Evolutionary conservation across 2,113 vertebrate species (phyloP).

Genomic region (Reinhardtius hippoglossoides): DNA sequence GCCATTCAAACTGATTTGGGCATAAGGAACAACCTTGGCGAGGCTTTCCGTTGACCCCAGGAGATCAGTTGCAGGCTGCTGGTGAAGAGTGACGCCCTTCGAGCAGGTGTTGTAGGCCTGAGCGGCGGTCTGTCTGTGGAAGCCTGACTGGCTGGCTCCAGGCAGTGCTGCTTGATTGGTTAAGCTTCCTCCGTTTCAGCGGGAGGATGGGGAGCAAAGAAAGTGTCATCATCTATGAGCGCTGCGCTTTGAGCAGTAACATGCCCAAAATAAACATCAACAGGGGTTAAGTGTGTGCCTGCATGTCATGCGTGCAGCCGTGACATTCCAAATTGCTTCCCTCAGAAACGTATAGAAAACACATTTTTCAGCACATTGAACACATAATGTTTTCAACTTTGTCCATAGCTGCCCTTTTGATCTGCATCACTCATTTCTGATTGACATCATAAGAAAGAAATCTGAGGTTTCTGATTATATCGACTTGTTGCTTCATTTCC

Average conservation of each 20-base stretch:
- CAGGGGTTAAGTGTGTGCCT: conserved; percentile 35
- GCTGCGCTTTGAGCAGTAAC: conserved; percentile 52
- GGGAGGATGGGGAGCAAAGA: conserved; percentile 43
- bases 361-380: conserved; percentile 3
- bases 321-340: conserved; percentile 6
- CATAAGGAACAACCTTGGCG: conserved; percentile 65
- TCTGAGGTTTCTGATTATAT: background rate
- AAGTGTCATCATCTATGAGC: conserved; percentile 53
- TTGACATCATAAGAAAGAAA: background rate
- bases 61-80: conserved; percentile 68
- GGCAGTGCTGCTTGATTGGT: conserved; percentile 52
- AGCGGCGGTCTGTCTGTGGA: conserved; percentile 21
- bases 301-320: conserved; percentile 23
- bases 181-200: conserved; percentile 57
- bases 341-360: conserved; percentile 5
- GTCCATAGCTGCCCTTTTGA: too few relatives aligned
- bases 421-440: background rate
- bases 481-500: background rate
- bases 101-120: conserved; percentile 68
- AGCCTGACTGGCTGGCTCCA: conserved; percentile 65
- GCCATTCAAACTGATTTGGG: conserved; percentile 56
- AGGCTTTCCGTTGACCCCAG: conserved; percentile 61
- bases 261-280: conserved; percentile 58
- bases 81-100: conserved; percentile 73
- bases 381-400: background rate